A percentile compares a stretch with the other conserved stretches of the same genome.
These are phyloP conservation scores for Drosophila fungiperda DNA, from an alignment of 2,888 invertebrate species.

Conservation along the genomic window DNA sequence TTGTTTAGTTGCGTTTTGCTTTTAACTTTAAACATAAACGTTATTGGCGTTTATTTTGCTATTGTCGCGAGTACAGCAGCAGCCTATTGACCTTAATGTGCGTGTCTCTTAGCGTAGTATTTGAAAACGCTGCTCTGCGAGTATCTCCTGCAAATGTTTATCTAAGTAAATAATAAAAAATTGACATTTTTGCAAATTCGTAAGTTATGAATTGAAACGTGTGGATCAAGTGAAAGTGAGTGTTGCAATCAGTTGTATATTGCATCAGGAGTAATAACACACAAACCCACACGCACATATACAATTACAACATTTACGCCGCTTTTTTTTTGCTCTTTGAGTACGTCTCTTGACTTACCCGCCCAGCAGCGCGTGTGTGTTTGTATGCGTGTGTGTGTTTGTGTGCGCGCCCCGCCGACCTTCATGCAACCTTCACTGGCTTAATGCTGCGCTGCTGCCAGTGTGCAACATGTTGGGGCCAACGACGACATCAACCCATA, in stretches of 20 bases:
- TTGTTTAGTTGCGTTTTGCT: constrained; percentile 49
- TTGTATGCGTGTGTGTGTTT: constrained; percentile 25
- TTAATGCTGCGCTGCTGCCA: constrained; percentile 37
- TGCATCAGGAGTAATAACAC: constrained; percentile 5
- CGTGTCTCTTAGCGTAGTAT: background rate
- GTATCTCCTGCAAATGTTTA: constrained; percentile 9
- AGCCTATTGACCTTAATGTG: constrained; percentile 7
- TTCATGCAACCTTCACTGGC: constrained; percentile 84
- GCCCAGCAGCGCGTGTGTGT: constrained; percentile 14
- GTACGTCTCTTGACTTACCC: constrained; percentile 27
- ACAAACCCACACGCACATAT: background rate
- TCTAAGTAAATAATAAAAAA: constrained; percentile 15
- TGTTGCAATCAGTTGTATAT: constrained; percentile 26
- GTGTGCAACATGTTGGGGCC: constrained; percentile 59
- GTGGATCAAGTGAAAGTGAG: constrained; percentile 62
- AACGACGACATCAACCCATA: constrained; percentile 37
- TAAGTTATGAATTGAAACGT: constrained; percentile 59
- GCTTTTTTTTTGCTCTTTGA: constrained; percentile 19
- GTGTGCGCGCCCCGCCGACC: constrained; percentile 77
- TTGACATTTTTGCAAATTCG: constrained; percentile 19
- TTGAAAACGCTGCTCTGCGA: constrained; percentile 7
- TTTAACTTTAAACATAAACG: constrained; percentile 25
- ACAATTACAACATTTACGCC: constrained; percentile 2
- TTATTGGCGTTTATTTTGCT: constrained; percentile 6
- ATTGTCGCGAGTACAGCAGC: constrained; percentile 1